Conservation (phyloP, 2,113 vertebrate species). For the Planiliza haematocheilus region DNA sequence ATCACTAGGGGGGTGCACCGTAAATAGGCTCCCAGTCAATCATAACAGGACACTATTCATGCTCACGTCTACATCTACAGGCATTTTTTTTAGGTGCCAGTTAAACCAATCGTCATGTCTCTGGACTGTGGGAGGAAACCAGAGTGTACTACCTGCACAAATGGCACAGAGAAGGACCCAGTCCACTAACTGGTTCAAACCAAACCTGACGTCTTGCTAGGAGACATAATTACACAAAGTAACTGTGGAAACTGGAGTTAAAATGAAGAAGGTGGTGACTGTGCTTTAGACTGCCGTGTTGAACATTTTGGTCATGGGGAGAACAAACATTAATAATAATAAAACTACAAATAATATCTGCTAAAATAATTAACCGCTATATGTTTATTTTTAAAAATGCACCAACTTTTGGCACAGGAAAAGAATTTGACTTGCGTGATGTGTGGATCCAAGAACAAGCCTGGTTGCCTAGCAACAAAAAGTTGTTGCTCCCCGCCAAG, state of each 20-base stretch:
- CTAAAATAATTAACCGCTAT: too few relatives aligned
- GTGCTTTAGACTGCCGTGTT: neutral
- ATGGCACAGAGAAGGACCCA: slow-evolving; percentile 1
- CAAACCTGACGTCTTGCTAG: neutral
- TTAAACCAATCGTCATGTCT: slow-evolving; percentile 1
- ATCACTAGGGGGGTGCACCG: neutral
- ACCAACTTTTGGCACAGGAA: slow-evolving; percentile 22
- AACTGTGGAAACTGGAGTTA: slow-evolving; percentile 3
- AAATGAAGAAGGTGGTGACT: neutral
- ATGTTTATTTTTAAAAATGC: neutral
- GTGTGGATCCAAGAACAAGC: slow-evolving; percentile 12
- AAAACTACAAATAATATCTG: too few relatives aligned
- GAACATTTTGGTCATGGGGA: neutral
- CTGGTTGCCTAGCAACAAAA: slow-evolving; percentile 52
- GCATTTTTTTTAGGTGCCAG: neutral
- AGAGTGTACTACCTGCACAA: slow-evolving; percentile 14
- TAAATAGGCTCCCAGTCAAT: slow-evolving; percentile 1
- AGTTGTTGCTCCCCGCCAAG: slow-evolving; percentile 15
- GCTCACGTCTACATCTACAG: neutral
- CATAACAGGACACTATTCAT: slow-evolving; percentile 1
- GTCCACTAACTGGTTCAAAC: neutral
- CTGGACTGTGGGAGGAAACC: slow-evolving; percentile 9
- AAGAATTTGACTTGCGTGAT: slow-evolving; percentile 6
- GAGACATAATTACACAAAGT: slow-evolving; percentile 21
- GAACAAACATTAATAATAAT: neutral